Base-by-base conservation (phyloP, 2,113 vertebrate species). In the Megaceryle torquata region DNA sequence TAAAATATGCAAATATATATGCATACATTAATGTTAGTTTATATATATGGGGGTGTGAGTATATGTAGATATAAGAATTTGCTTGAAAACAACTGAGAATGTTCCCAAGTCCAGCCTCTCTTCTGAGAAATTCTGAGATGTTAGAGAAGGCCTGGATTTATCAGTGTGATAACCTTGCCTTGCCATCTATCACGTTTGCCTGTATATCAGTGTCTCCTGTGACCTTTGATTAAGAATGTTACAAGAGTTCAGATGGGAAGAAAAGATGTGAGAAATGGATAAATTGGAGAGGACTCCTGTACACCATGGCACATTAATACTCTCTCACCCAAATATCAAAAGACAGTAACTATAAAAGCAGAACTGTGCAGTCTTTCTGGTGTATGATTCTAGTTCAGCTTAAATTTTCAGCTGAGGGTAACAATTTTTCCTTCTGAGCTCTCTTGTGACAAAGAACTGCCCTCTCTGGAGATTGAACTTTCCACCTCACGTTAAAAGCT, bases 151-250 rank as follows among this genome's bases (percentile, higher is more conserved):
- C n/a, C 65, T 80, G 59, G 41, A 70, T 89, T 94, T 88, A 56
- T 56, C 46, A 60, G 31, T 85, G 29, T 78, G 76, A 68, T 92
- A 86, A 93, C 69, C 53, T 75, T 93, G 50, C 51, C 51, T 82
- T 77, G 68, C n/a, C 4, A 2, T 72, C 33, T 65, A 25, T 72
- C 79, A 86, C 41, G 41, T 87, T 89, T 95, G 41, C 43, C 60
- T 63, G n/a, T 25, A 9, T 74, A 76, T 64, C 43, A 51, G 5
- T 59, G 50, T 93, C 70, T 89, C 67, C 50, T 74, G 67, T 91
- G 82, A 91, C 85, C 50, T 96, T 93, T 94, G 82, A 63, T 95
- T 94, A 93, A 86, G 89, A 83, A 37, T 10, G 14, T 91, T 80
- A 26, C 54, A 77, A 41, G 56, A 83, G 84, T 91, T 95, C 76